Conservation (phyloP, 2,113 vertebrate species). For the Orycteropus afer region DNA sequence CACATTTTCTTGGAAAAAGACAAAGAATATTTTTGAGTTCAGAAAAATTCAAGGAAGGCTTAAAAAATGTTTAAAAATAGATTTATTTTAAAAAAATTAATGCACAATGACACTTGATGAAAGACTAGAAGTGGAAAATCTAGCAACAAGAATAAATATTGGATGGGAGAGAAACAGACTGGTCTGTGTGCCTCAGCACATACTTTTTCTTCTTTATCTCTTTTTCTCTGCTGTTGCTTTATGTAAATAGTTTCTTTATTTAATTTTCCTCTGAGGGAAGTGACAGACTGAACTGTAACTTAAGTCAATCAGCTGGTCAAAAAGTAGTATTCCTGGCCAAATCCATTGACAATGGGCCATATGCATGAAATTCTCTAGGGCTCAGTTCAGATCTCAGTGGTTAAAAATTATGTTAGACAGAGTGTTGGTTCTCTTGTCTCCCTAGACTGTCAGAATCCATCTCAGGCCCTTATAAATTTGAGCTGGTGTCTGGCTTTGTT, state of each 20-base stretch:
- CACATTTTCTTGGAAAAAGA: neutral
- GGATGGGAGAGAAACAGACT: neutral
- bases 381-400: slow-evolving; percentile 31
- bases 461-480: slow-evolving; percentile 64
- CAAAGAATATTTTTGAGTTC: neutral
- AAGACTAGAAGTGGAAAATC: neutral
- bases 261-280: slow-evolving; percentile 47
- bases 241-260: slow-evolving; percentile 43
- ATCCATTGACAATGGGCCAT: slow-evolving; percentile 42
- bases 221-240: neutral
- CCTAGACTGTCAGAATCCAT: neutral
- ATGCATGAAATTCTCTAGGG: slow-evolving; percentile 50
- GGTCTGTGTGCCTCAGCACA: neutral
- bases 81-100: neutral
- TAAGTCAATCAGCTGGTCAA: slow-evolving; percentile 47
- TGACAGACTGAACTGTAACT: neutral
- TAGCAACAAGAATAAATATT: neutral
- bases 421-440: neutral
- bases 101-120: neutral
- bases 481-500: slow-evolving; percentile 80
- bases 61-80: neutral
- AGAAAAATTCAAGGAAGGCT: slow-evolving; percentile 18
- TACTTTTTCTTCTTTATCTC: neutral
- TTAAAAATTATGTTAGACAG: slow-evolving; percentile 46
- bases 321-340: slow-evolving; percentile 15